Evolutionary conservation across 2,113 vertebrate species (phyloP), one percentile per base, ranked within the genome.

Genomic region (Petrocephalus microphthalmus): DNA sequence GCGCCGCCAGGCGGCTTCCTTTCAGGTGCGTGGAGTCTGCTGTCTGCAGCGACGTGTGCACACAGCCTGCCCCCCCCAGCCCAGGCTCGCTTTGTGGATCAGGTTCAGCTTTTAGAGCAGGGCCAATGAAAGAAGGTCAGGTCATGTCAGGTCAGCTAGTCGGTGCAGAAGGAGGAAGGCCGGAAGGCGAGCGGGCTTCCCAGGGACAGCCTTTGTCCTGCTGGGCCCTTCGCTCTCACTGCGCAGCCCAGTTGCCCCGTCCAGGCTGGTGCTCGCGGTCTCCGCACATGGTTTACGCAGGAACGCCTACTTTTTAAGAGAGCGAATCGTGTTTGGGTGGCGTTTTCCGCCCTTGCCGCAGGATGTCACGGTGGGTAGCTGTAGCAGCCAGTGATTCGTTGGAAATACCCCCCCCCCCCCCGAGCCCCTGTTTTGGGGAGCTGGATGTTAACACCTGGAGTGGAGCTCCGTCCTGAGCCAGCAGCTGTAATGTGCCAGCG

Each of bases 1-100:
- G 90, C 22, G 93, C 91, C 91, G 91, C 93, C 94, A 95, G 96
- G 97, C 97, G 96, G 96, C 91, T 95, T 93, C 93, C 93, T 95
- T 94, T 95, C 95, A 96, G 95, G 95, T 93, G 96, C 95, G 96
- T 96, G 96, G 96, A 96, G 95, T 93, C 95, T 95, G 96, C 95
- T 52, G 93, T 96, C 93, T 96, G 96, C 97, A 96, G 96, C 95
- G 96, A 95, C 94, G 85, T 56, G 85, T 7, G 29, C 2, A 25
- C 54, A 0, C 52, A 5, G 22, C 22, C 53, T 8, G 15, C 33
- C 17, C 33, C 33, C 17, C 33, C 57, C 22, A 13, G 19, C 20
- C 85, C 54, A 60, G 33, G 17, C 54, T 13, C 53, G 29, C 54
- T 52, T 19, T 56, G 33, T 29, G 60, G 86, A 51, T 67, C 60